phyloP scores from a whole-genome alignment of 1,140 invertebrate species.

The Callitettix versicolor region DNA sequence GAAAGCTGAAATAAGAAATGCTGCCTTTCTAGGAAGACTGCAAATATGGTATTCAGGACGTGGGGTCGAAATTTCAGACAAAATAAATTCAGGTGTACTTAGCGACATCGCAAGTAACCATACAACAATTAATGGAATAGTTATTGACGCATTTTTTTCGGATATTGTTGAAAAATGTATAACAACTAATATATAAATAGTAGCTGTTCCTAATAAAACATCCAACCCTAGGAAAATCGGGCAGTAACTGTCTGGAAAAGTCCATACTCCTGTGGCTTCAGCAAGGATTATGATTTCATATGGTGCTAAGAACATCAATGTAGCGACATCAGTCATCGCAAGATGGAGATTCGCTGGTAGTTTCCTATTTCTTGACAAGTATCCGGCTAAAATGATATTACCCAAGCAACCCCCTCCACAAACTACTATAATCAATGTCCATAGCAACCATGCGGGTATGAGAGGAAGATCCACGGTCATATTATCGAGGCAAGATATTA shows the following conservation, averaged over 20 bases:
- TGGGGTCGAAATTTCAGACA: not conserved
- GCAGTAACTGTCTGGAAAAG: not conserved
- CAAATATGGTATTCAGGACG: not conserved
- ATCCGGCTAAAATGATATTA: not conserved
- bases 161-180: conserved; percentile 5
- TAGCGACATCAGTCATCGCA: not conserved
- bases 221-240: conserved; percentile 5
- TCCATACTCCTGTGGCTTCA: conserved; percentile 6
- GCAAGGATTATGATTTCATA: conserved; percentile 11
- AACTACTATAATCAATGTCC: not conserved
- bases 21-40: not conserved
- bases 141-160: not conserved
- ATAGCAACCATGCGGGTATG: conserved; percentile 6
- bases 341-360: not conserved
- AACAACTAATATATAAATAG: conserved; percentile 7
- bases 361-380: conserved; percentile 1
- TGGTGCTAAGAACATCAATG: conserved; percentile 8
- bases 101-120: conserved; percentile 9
- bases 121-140: not conserved
- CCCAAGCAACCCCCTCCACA: not conserved
- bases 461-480: not conserved
- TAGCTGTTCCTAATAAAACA: conserved; percentile 1
- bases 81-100: conserved; percentile 8
- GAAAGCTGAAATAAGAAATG: conserved; percentile 2
- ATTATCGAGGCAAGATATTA: too few species aligned